These are phyloP conservation scores for Lasioglossum morio DNA, from an alignment of 2,888 invertebrate genomes.

Conservation along the genomic window DNA sequence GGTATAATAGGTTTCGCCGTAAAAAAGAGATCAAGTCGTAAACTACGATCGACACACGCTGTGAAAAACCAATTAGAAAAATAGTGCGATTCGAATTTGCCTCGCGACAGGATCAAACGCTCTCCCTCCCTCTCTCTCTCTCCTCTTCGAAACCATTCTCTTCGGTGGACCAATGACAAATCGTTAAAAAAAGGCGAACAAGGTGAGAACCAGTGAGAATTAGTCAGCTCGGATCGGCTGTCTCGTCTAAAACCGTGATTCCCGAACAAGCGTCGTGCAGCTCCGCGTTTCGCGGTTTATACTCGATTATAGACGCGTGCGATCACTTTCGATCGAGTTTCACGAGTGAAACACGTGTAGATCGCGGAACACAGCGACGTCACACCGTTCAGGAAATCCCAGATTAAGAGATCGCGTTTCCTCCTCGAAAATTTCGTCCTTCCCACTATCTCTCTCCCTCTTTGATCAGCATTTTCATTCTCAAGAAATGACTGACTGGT, in stretches of 20 bases:
- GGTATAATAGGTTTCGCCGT: slow-evolving; percentile 12
- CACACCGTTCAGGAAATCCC: not conserved
- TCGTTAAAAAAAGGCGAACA: not conserved
- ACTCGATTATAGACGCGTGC: too few relatives aligned
- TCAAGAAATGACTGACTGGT: not conserved
- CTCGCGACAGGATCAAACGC: not conserved
- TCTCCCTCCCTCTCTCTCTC: not conserved
- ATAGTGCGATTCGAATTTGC: slow-evolving; percentile 15
- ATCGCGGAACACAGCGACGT: too few relatives aligned
- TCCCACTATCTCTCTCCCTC: not conserved
- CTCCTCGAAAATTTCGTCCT: not conserved
- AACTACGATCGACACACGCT: slow-evolving; percentile 14
- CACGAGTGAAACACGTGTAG: too few relatives aligned
- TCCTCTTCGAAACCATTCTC: not conserved
- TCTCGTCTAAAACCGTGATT: not conserved
- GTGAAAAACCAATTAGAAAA: slow-evolving; percentile 18
- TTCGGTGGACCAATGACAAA: slow-evolving; percentile 7
- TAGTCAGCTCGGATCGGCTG: not conserved
- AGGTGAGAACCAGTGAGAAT: not conserved
- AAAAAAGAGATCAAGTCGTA: slow-evolving; percentile 19
- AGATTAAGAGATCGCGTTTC: not conserved
- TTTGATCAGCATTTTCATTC: not conserved
- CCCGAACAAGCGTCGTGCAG: too few relatives aligned
- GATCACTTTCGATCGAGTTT: too few relatives aligned
- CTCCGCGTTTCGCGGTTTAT: too few relatives aligned